Conservation (phyloP, 2,113 vertebrate genomes). For the Hippoglossus stenolepis region DNA sequence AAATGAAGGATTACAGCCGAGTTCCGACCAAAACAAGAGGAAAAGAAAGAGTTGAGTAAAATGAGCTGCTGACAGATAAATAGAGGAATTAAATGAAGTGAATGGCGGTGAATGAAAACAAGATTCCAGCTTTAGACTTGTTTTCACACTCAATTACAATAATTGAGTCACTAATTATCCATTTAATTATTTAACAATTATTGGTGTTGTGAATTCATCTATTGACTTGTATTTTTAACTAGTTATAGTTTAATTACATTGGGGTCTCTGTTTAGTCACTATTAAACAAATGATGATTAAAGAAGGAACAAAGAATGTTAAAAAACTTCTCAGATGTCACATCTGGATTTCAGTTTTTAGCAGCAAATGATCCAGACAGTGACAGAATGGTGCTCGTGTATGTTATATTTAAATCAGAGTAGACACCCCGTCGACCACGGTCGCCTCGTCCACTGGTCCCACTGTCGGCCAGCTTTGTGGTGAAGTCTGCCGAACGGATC, state of each 20-base stretch:
- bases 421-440: slow-evolving; percentile 18
- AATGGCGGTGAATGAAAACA: no score
- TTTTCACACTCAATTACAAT: no score
- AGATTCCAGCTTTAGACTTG: no score
- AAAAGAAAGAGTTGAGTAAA: no score
- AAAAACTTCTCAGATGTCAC: neutral
- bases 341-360: slow-evolving; percentile 38
- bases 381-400: slow-evolving; percentile 28
- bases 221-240: neutral
- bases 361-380: slow-evolving; percentile 7
- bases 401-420: slow-evolving; percentile 10
- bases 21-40: no score
- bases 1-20: no score
- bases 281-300: neutral
- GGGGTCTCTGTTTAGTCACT: neutral
- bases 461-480: slow-evolving; percentile 46
- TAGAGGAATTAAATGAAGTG: no score
- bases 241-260: neutral
- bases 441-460: slow-evolving; percentile 20
- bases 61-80: no score
- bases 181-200: no score
- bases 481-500: slow-evolving; percentile 44
- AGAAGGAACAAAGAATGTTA: neutral
- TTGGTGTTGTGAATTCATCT: no score
- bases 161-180: no score